phyloP scores from a whole-genome alignment of 2,113 vertebrate genomes.

The human (Homo sapiens) region GRCh38 chr6:97634501-97635000 shows the following conservation, averaged over 20 bases:
- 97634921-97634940: background rate
- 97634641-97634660: background rate
- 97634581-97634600: background rate
- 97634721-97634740: background rate
- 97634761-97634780: background rate
- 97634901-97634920: background rate
- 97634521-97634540: background rate
- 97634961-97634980: background rate
- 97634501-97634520: background rate
- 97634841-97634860: background rate
- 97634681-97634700: background rate
- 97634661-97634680: background rate
- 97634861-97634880: background rate
- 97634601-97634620: background rate
- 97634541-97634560: background rate
- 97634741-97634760: background rate
- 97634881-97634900: background rate
- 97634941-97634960: background rate
- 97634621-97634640: background rate
- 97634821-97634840: background rate
- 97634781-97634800: background rate
- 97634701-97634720: background rate
- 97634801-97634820: background rate
- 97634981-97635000: background rate
- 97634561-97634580: background rate